Conservation (phyloP, 2,113 vertebrate genomes). For the Smithornis capensis region DNA sequence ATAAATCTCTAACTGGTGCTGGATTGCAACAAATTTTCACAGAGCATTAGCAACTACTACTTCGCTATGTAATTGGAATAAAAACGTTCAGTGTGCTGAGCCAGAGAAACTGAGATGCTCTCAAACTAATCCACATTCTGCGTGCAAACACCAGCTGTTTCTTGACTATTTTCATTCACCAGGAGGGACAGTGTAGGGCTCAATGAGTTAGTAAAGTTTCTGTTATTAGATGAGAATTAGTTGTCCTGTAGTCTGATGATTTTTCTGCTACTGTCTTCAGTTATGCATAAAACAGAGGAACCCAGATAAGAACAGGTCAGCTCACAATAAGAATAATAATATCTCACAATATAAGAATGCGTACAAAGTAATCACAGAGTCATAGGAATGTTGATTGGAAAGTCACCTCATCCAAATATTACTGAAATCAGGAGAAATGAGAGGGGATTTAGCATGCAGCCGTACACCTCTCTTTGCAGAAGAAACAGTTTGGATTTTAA, state of each 20-base stretch:
- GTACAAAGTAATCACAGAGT: not conserved
- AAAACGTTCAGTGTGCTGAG: not conserved
- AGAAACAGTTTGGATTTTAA: not conserved
- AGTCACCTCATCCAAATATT: not conserved
- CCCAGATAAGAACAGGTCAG: not conserved
- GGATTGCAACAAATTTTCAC: not conserved
- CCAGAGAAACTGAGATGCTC: not conserved
- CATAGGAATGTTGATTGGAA: conserved; percentile 15
- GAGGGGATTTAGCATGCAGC: not conserved
- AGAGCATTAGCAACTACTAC: not conserved
- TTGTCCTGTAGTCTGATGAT: not conserved
- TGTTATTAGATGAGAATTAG: not conserved
- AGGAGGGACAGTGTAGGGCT: not conserved
- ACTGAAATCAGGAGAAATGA: not conserved
- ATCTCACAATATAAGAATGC: not conserved
- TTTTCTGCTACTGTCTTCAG: not conserved
- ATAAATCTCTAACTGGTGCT: not conserved
- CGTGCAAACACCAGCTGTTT: not conserved
- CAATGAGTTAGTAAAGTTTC: not conserved
- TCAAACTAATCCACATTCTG: not conserved
- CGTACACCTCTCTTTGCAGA: not conserved
- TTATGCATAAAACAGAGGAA: not conserved
- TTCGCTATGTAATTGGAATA: not conserved
- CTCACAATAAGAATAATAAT: too few species aligned
- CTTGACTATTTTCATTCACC: not conserved